These are phyloP conservation scores for Tetragonula carbonaria DNA, from an alignment of 2,888 invertebrate species.

Conservation along the genomic window DNA sequence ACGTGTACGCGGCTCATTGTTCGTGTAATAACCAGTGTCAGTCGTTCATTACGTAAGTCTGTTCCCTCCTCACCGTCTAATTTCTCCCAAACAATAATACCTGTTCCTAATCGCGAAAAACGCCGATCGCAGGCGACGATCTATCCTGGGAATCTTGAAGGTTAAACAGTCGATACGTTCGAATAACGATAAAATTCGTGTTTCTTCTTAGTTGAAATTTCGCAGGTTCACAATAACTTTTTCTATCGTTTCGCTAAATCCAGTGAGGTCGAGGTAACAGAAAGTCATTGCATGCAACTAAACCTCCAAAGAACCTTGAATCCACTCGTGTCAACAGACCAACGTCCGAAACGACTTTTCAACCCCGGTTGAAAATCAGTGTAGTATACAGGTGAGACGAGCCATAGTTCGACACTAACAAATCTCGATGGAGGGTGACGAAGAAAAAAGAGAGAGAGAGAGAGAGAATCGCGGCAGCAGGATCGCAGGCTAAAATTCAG, in stretches of 20 bases:
- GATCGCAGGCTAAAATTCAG: slow-evolving; percentile 77
- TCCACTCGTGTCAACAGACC: slow-evolving; percentile 32
- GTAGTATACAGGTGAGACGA: slow-evolving; percentile 37
- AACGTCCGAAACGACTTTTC: slow-evolving; percentile 30
- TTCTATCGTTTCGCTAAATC: too few species aligned
- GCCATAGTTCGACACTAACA: neutral
- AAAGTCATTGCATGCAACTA: neutral
- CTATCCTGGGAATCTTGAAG: neutral
- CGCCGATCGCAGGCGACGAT: neutral
- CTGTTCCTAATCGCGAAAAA: slow-evolving; percentile 11
- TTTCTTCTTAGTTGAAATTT: neutral
- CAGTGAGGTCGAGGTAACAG: neutral
- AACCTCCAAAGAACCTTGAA: neutral
- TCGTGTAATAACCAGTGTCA: slow-evolving; percentile 59
- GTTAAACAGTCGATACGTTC: neutral
- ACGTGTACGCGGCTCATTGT: slow-evolving; percentile 58
- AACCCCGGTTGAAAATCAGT: slow-evolving; percentile 33
- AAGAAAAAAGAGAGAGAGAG: slow-evolving; percentile 2
- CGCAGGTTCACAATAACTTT: neutral
- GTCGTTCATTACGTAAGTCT: slow-evolving; percentile 49
- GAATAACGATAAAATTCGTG: neutral
- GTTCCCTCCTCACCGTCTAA: slow-evolving; percentile 27
- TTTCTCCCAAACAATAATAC: slow-evolving; percentile 24
- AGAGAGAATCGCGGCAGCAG: slow-evolving; percentile 35
- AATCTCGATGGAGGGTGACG: neutral